phyloP scores from a whole-genome alignment of 1,140 invertebrate species.

The Pantala flavescens region DNA sequence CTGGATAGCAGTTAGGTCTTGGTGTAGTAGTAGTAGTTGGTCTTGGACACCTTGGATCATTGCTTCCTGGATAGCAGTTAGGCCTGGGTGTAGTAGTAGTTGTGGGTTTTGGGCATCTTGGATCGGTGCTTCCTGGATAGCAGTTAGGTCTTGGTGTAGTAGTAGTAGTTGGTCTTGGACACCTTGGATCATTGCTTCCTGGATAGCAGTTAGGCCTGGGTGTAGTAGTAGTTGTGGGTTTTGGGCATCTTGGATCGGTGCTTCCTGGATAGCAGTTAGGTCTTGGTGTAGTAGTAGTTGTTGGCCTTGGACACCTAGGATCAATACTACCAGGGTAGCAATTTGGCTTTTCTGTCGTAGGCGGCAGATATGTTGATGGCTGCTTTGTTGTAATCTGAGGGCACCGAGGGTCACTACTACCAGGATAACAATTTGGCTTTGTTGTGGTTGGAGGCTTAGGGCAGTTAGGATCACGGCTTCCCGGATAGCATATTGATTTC shows the following conservation, averaged over 20 bases:
- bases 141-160: constrained; percentile 30
- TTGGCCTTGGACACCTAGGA: constrained; percentile 22
- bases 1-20: constrained; percentile 25
- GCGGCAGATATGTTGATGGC: no score
- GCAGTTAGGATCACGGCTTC: constrained; percentile 26
- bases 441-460: constrained; percentile 24
- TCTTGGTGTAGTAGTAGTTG: constrained; percentile 25
- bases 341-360: constrained; percentile 25
- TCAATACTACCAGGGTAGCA: constrained; percentile 27
- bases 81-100: constrained; percentile 12
- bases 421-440: constrained; percentile 25
- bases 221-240: constrained; percentile 21
- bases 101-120: constrained; percentile 26
- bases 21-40: constrained; percentile 14
- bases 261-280: constrained; percentile 33
- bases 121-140: constrained; percentile 32
- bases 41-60: constrained; percentile 15
- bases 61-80: constrained; percentile 22
- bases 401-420: constrained; percentile 27
- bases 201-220: constrained; percentile 24
- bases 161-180: constrained; percentile 24
- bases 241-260: constrained; percentile 37
- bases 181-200: constrained; percentile 19
- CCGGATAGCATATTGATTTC: constrained; percentile 23
- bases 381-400: constrained; percentile 19